Evolutionary conservation across 2,797 vertebrate species (phyloP), one percentile per base, ranked within the genome.

Genomic region (Galaxias olidus): DNA sequence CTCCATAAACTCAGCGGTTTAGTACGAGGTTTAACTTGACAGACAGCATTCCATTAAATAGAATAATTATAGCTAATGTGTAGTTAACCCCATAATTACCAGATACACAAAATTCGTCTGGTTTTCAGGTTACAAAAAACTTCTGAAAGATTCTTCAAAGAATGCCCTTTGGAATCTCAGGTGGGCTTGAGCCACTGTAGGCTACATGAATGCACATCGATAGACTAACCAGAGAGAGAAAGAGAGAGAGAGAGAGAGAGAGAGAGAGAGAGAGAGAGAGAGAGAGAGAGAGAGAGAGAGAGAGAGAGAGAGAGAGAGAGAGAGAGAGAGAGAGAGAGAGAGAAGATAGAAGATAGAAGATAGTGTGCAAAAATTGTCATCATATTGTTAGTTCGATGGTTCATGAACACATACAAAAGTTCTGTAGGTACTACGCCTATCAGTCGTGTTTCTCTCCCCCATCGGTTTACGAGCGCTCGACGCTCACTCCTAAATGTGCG

Each of bases 401-500:
- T 6, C 6, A 30, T 30, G 6, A 6, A 30, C 30, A 30, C 30
- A 30, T 30, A 30, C 30, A 30, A 30, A 30, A 30, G 30, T 30
- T 30, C 2, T 3, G 30, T 30, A 6, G 6, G n/a, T n/a, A n/a
- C n/a, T n/a, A n/a, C n/a, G 30, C 17, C 43, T 10, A 9, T 18
- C 13, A n/a, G 15, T 60, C 19, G 18, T 17, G 5, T 13, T n/a
- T 46, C 46, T 53, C 17, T 14, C n/a, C 11, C 42, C 20, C 30
- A 30, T 30, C 30, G 30, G 30, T 30, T 30, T 30, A 30, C 30
- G 30, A 30, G 30, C 30, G 30, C 30, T 30, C 30, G 70, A 75
- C 70, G 50, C 69, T 65, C 69, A 59, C 76, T 79, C 81, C 72
- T 73, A 75, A 81, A 71, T 76, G 74, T 76, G 66, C 72, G 88